Percentiles rank a stretch among this genome's conserved stretches.
phyloP scores from a whole-genome alignment of 2,888 invertebrate genomes.

The Abscondita cerata region DNA sequence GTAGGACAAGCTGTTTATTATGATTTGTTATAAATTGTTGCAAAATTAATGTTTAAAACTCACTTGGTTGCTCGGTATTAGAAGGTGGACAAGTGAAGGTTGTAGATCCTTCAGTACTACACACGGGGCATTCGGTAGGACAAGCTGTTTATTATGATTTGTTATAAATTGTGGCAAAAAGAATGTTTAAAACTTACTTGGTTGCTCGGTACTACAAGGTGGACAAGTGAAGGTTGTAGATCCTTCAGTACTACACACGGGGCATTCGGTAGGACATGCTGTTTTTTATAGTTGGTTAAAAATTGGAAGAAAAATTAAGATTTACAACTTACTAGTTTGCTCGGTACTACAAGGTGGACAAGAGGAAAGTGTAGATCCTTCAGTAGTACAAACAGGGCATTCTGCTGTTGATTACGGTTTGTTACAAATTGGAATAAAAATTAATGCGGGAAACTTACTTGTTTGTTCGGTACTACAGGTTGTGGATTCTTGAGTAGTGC shows the following conservation, averaged over 20 bases:
- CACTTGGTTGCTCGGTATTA: neutral
- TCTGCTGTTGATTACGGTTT: neutral
- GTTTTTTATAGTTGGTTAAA: neutral
- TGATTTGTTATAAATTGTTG: no score
- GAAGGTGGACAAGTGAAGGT: neutral
- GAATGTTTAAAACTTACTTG: no score
- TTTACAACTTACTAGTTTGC: neutral
- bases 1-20: no score
- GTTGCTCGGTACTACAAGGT: neutral
- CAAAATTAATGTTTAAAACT: slow-evolving; percentile 13
- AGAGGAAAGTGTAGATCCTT: neutral
- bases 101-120: slow-evolving; percentile 4
- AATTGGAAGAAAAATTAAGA: no score
- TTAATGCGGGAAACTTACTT: no score
- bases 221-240: neutral
- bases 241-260: slow-evolving; percentile 15
- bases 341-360: neutral
- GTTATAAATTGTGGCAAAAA: no score
- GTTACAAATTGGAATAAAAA: neutral
- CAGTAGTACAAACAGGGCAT: slow-evolving; percentile 2
- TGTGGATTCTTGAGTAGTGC: slow-evolving; percentile 10
- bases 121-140: slow-evolving; percentile 3
- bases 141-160: neutral
- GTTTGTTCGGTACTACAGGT: neutral
- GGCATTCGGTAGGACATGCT: slow-evolving; percentile 16